phyloP scores from a whole-genome alignment of 2,888 invertebrate species.

The Erebia aethiops region DNA sequence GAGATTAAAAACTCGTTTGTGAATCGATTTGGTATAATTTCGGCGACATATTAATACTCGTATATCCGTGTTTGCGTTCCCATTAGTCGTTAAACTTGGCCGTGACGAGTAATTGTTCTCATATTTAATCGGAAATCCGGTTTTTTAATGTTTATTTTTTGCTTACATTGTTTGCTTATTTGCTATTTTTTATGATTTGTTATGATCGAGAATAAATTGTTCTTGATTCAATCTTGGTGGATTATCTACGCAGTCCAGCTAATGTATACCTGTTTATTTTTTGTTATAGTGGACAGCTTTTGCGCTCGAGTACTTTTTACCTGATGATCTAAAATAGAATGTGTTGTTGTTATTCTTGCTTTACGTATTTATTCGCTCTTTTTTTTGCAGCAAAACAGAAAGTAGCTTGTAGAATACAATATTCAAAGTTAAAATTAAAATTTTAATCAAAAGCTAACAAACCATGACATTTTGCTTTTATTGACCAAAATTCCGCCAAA shows the following conservation, averaged over 20 bases:
- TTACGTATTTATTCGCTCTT: no score
- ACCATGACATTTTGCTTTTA: no score
- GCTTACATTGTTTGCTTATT: no score
- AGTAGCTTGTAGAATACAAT: no score
- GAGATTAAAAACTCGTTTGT: constrained; percentile 7
- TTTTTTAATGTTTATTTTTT: not conserved
- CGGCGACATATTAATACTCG: no score
- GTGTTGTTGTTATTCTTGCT: no score
- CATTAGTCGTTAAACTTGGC: constrained; percentile 1
- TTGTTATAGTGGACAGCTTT: not conserved
- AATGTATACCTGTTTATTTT: not conserved
- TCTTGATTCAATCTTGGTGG: not conserved
- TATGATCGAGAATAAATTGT: not conserved
- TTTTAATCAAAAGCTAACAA: no score
- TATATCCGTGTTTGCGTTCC: not conserved
- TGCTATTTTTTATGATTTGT: not conserved
- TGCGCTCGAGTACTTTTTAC: not conserved
- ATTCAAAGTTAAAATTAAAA: no score
- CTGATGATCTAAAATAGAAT: no score
- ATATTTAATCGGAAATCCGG: constrained; percentile 5
- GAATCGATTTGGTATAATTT: constrained; percentile 2
- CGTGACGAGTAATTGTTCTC: not conserved
- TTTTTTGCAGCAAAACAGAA: no score
- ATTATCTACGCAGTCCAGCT: not conserved
- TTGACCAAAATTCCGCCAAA: no score